These are phyloP conservation scores for Myotis brandtii DNA, from an alignment of 2,113 vertebrate species.

Conservation along the genomic window DNA sequence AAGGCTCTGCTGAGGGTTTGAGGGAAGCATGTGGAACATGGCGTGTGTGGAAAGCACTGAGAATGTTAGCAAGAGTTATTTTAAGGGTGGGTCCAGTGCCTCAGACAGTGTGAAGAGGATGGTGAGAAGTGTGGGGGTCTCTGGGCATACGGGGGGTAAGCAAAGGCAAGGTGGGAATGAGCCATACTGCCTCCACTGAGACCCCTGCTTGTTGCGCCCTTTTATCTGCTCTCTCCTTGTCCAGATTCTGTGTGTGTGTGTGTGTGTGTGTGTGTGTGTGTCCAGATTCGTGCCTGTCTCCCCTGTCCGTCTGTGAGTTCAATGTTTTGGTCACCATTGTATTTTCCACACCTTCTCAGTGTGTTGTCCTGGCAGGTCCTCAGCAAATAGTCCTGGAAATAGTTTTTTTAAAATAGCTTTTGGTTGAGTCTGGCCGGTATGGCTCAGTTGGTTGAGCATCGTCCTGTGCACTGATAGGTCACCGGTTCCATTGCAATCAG, in stretches of 20 bases:
- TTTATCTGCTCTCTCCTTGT: not conserved
- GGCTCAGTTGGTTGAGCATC: too few species aligned
- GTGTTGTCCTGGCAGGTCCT: not conserved
- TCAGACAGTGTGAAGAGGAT: not conserved
- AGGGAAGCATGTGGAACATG: not conserved
- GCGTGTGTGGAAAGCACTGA: not conserved
- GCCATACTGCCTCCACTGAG: not conserved
- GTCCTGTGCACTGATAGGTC: too few species aligned
- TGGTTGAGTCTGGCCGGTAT: not conserved
- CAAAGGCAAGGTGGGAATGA: not conserved
- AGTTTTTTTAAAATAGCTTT: constrained; percentile 20
- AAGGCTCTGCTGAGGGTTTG: not conserved
- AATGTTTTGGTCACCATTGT: not conserved
- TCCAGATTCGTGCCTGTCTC: not conserved
- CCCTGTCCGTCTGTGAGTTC: not conserved
- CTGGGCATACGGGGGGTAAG: not conserved
- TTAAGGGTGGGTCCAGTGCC: not conserved
- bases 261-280: too few species aligned
- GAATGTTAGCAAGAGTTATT: not conserved
- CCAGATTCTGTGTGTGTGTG: too few species aligned
- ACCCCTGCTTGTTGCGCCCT: not conserved
- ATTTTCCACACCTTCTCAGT: not conserved
- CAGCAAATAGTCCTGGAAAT: not conserved
- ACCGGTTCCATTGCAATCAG: too few species aligned
- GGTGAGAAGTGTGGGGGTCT: not conserved